Conservation (phyloP, 2,113 vertebrate species). For the Thamnophis sirtalis region DNA sequence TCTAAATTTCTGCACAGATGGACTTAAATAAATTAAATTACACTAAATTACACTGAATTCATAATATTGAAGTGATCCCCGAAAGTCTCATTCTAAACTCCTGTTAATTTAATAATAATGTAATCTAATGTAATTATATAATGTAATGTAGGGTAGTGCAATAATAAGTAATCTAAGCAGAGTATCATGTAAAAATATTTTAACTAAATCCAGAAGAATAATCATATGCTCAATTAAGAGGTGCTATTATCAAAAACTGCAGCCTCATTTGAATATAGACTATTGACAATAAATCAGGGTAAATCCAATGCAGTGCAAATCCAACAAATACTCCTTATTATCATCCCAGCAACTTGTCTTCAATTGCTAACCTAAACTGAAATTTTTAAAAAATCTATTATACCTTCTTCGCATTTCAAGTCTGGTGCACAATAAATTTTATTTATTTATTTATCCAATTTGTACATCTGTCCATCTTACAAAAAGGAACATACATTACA, state of each 20-base stretch:
- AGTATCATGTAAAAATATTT: background rate
- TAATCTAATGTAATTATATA: too few relatives aligned
- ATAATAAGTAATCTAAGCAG: background rate
- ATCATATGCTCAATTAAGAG: background rate
- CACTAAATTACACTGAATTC: background rate
- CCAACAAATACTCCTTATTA: background rate
- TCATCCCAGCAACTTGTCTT: background rate
- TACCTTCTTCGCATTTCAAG: background rate
- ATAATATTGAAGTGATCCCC: background rate
- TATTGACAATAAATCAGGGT: background rate
- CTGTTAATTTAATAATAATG: background rate
- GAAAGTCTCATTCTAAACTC: background rate
- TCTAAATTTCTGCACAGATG: background rate
- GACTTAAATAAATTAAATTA: background rate
- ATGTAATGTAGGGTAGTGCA: too few relatives aligned
- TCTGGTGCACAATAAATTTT: background rate
- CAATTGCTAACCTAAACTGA: background rate
- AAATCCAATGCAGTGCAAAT: background rate
- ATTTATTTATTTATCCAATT: too few relatives aligned
- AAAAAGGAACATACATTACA: too few relatives aligned
- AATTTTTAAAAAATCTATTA: background rate
- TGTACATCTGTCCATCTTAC: too few relatives aligned
- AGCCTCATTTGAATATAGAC: background rate
- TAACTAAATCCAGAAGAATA: background rate
- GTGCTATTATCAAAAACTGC: background rate